Conservation (phyloP, 1,140 invertebrate species). For the Coelopa frigida region DNA sequence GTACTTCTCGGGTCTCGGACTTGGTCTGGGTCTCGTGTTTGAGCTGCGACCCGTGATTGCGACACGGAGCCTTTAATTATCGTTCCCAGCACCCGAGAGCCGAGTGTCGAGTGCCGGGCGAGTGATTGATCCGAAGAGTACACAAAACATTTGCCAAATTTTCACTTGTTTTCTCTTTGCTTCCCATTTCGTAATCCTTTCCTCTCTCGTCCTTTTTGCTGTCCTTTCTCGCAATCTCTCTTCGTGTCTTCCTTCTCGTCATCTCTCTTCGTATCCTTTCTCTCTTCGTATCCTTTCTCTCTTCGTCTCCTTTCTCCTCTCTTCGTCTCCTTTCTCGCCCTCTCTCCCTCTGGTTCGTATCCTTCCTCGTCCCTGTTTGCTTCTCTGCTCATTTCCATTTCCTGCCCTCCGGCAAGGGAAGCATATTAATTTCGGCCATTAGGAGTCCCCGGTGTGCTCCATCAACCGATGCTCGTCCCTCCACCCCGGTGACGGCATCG, state of each 20-base stretch:
- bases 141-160: conserved; percentile 38
- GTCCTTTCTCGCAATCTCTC: not conserved
- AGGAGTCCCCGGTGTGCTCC: not conserved
- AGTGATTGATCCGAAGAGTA: conserved; percentile 43
- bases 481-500: too few species aligned
- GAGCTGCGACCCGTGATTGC: too few species aligned
- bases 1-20: too few species aligned
- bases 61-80: too few species aligned
- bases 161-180: conserved; percentile 8
- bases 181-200: not conserved
- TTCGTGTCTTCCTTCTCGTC: not conserved
- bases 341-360: too few species aligned
- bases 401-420: not conserved
- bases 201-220: not conserved
- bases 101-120: too few species aligned
- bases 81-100: too few species aligned
- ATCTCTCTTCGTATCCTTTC: not conserved
- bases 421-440: conserved; percentile 1
- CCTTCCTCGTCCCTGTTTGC: too few species aligned
- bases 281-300: not conserved
- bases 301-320: too few species aligned
- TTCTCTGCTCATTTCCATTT: conserved; percentile 2
- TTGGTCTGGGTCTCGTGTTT: too few species aligned
- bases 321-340: too few species aligned
- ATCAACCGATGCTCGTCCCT: not conserved